These are phyloP conservation scores for Galleria mellonella DNA, from an alignment of 1,140 invertebrate species.

Conservation along the genomic window DNA sequence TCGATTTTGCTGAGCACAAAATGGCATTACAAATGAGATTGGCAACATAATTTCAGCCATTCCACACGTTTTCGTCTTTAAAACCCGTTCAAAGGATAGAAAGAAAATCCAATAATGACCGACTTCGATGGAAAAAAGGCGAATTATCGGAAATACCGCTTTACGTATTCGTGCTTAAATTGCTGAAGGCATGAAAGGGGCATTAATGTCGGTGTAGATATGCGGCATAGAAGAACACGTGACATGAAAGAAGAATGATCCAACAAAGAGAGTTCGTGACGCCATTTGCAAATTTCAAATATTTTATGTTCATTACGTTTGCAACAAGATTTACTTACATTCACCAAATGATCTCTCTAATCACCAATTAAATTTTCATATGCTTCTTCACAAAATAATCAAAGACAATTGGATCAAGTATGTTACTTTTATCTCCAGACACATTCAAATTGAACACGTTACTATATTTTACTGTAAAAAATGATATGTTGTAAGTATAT, in stretches of 20 bases:
- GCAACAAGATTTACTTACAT: too few relatives aligned
- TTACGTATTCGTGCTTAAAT: slow-evolving; percentile 30
- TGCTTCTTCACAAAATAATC: too few relatives aligned
- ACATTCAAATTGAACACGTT: too few relatives aligned
- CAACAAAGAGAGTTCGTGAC: too few relatives aligned
- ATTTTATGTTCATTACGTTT: too few relatives aligned
- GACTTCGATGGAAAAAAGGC: slow-evolving; percentile 15
- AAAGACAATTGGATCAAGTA: too few relatives aligned
- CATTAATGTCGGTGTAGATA: slow-evolving; percentile 30
- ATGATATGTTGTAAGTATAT: too few relatives aligned
- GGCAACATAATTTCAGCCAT: slow-evolving; percentile 6
- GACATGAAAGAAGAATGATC: slow-evolving; percentile 23
- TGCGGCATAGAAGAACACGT: slow-evolving; percentile 24
- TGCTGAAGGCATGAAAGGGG: slow-evolving; percentile 31
- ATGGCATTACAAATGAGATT: slow-evolving; percentile 2
- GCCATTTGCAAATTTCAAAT: not conserved
- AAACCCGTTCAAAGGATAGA: slow-evolving; percentile 15
- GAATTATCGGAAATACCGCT: slow-evolving; percentile 28
- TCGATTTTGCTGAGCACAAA: too few relatives aligned
- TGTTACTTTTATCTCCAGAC: too few relatives aligned
- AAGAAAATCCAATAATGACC: slow-evolving; percentile 32
- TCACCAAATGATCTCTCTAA: too few relatives aligned
- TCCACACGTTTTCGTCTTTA: slow-evolving; percentile 10
- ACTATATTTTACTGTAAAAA: too few relatives aligned
- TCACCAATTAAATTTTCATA: too few relatives aligned